These are phyloP conservation scores for Rhopalosiphum maidis DNA, from an alignment of 1,140 invertebrate species.

Conservation along the genomic window DNA sequence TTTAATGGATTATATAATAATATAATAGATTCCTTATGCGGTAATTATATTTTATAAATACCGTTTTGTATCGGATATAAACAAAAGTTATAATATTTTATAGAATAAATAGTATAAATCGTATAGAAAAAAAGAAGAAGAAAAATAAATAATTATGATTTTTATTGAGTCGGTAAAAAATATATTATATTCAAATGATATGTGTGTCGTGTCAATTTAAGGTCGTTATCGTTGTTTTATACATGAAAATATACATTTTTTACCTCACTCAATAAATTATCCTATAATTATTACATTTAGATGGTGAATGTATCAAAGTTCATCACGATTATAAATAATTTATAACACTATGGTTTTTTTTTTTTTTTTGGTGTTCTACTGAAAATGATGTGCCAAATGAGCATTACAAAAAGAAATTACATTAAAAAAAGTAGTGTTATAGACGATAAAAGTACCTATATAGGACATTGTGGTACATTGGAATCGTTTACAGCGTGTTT, in stretches of 20 bases:
- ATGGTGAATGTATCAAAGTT: conserved; percentile 18
- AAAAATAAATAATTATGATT: conserved; percentile 42
- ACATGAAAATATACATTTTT: not conserved
- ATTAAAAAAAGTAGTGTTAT: not conserved
- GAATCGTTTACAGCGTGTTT: not conserved
- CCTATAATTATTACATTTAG: not conserved
- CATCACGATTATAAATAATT: conserved; percentile 42
- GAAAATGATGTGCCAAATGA: conserved; percentile 48
- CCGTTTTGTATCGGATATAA: conserved; percentile 29
- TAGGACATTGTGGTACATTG: not conserved
- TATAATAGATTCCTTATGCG: conserved; percentile 46
- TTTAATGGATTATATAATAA: conserved; percentile 48
- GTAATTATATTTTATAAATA: conserved; percentile 41
- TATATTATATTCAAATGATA: not conserved
- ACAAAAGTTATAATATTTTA: conserved; percentile 21
- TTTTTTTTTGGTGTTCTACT: conserved; percentile 44
- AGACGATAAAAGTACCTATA: not conserved
- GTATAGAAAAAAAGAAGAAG: conserved; percentile 49
- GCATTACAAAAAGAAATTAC: conserved; percentile 25
- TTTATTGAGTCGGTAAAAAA: conserved; percentile 38
- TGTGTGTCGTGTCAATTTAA: conserved; percentile 34
- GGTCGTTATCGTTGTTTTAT: conserved; percentile 46
- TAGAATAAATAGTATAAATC: conserved; percentile 47
- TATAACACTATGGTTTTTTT: conserved; percentile 6
- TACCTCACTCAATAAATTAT: conserved; percentile 44